These are phyloP conservation scores for Xenopus laevis DNA, from an alignment of 2,113 vertebrate genomes.

Conservation along the genomic window DNA sequence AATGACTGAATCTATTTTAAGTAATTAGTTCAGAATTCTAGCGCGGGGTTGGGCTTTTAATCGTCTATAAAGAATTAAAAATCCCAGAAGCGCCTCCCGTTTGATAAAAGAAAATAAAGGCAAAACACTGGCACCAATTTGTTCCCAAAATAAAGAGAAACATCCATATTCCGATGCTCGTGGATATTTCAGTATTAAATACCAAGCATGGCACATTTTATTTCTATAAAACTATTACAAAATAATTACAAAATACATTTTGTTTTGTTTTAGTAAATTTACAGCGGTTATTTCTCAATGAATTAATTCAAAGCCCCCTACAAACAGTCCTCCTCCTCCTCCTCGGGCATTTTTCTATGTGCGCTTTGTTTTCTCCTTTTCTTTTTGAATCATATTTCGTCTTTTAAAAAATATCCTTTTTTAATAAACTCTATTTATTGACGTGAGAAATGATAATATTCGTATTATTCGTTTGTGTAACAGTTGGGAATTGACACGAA, in stretches of 20 bases:
- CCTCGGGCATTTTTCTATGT: slow-evolving; percentile 85
- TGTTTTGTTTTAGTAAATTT: slow-evolving; percentile 85
- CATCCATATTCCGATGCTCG: slow-evolving; percentile 58
- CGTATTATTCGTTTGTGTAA: slow-evolving; percentile 61
- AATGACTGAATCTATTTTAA: no score
- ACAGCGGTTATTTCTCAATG: slow-evolving; percentile 94
- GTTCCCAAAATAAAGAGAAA: slow-evolving; percentile 43
- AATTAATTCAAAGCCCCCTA: slow-evolving; percentile 90
- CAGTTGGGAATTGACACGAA: slow-evolving; percentile 69
- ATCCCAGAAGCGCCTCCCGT: no score
- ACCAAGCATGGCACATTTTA: slow-evolving; percentile 93
- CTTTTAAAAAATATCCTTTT: slow-evolving; percentile 76
- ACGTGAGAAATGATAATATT: slow-evolving; percentile 80
- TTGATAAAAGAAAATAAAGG: no score
- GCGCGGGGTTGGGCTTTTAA: no score
- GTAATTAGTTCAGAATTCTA: no score
- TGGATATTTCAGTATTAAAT: slow-evolving; percentile 72
- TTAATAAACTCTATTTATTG: slow-evolving; percentile 73
- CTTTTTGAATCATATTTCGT: neutral
- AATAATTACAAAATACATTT: slow-evolving; percentile 95
- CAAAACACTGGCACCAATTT: no score
- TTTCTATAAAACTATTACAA: slow-evolving; percentile 99
- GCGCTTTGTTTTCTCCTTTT: slow-evolving; percentile 59
- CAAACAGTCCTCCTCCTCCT: slow-evolving; percentile 76
- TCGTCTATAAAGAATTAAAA: no score